Percentiles rank a stretch among this genome's conserved stretches.
Evolutionary conservation across 2,888 invertebrate species (phyloP).

Genomic region (Amiota minor): DNA sequence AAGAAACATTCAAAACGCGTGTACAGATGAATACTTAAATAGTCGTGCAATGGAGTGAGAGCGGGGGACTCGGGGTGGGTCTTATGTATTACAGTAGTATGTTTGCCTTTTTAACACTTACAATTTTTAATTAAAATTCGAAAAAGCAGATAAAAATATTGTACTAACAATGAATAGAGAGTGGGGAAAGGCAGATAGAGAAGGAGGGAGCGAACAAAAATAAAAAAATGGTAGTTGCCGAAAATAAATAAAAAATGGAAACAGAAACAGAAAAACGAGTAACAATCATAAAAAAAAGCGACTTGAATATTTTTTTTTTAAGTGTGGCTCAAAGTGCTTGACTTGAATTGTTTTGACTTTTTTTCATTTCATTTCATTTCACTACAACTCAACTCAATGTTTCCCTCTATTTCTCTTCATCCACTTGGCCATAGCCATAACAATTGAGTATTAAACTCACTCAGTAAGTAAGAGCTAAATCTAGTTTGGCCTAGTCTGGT

Average conservation of each 20-base stretch:
- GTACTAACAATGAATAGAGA: background rate
- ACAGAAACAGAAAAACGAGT: background rate
- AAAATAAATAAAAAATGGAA: background rate
- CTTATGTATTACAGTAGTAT: background rate
- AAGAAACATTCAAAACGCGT: slow-evolving; percentile 36
- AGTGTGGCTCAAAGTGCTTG: slow-evolving; percentile 55
- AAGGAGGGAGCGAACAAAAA: slow-evolving; percentile 34
- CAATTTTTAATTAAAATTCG: slow-evolving; percentile 61
- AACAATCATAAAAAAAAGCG: slow-evolving; percentile 16
- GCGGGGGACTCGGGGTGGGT: too few species aligned
- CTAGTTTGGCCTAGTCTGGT: too few species aligned
- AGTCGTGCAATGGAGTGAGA: too few species aligned
- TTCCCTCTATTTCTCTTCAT: background rate
- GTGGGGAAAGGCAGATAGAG: background rate
- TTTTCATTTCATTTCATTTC: background rate
- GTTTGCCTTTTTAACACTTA: slow-evolving; percentile 37
- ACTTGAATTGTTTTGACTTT: slow-evolving; percentile 53
- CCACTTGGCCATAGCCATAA: background rate
- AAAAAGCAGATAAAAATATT: slow-evolving; percentile 44
- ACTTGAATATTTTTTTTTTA: slow-evolving; percentile 43
- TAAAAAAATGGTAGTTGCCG: background rate
- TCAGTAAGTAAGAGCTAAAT: too few species aligned
- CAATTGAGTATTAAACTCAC: too few species aligned
- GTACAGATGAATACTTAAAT: slow-evolving; percentile 7
- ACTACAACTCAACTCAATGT: background rate